These are phyloP conservation scores for Sphyrna mokarran DNA, from an alignment of 2,113 vertebrate species.

Conservation along the genomic window DNA sequence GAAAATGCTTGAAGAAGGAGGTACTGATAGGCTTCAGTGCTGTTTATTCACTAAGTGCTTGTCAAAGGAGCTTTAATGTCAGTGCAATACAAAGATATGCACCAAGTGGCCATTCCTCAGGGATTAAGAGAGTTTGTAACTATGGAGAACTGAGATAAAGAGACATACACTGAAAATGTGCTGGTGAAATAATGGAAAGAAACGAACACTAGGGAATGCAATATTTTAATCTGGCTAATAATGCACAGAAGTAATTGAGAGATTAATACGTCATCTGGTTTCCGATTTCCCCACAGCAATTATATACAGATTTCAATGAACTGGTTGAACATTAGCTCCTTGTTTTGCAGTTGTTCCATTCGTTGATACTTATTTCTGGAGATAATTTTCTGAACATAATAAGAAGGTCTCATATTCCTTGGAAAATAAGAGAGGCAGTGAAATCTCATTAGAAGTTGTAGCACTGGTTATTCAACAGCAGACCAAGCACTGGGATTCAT, in stretches of 20 bases:
- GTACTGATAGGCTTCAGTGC: background rate
- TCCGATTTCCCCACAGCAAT: background rate
- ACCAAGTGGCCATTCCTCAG: conserved; percentile 5
- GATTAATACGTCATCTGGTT: background rate
- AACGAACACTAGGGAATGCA: background rate
- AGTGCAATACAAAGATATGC: background rate
- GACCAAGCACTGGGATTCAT: background rate
- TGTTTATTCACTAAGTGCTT: background rate
- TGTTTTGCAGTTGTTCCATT: background rate
- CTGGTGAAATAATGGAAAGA: background rate
- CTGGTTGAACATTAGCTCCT: background rate
- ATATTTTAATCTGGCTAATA: background rate
- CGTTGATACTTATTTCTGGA: background rate
- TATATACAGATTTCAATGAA: background rate
- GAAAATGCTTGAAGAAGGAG: background rate
- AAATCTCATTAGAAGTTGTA: background rate
- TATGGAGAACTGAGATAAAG: conserved; percentile 13
- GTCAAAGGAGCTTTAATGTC: background rate
- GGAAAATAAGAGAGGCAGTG: background rate
- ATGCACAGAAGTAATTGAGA: background rate
- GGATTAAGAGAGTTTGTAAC: background rate
- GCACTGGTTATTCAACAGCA: background rate
- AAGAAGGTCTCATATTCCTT: background rate
- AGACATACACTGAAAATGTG: background rate
- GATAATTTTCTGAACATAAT: background rate